phyloP scores from a whole-genome alignment of 2,797 vertebrate species.

The Pitangus sulphuratus region DNA sequence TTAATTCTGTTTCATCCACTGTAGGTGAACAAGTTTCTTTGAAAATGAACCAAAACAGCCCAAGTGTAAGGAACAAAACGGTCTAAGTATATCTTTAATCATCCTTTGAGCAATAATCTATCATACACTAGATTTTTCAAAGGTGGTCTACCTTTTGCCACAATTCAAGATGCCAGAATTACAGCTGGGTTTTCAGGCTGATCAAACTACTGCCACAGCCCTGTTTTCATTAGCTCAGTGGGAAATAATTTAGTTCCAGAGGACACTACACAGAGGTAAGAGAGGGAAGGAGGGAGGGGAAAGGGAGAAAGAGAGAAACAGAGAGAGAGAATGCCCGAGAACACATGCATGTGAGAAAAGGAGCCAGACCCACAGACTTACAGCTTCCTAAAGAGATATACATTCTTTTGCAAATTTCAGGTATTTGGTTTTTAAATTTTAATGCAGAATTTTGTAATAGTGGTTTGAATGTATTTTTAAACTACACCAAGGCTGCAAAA shows the following conservation, averaged over 20 bases:
- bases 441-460: background rate
- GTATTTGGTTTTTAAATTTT: background rate
- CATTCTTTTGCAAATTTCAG: background rate
- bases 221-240: constrained; percentile 10
- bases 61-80: background rate
- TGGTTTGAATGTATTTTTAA: background rate
- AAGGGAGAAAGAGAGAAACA: background rate
- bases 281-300: background rate
- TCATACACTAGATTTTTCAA: background rate
- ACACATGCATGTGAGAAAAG: background rate
- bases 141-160: background rate
- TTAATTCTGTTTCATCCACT: background rate
- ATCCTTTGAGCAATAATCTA: background rate
- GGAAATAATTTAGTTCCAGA: background rate
- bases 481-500: background rate
- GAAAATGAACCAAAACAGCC: background rate
- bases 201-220: background rate
- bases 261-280: background rate
- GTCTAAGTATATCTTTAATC: background rate
- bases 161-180: background rate
- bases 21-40: constrained; percentile 11
- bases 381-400: background rate
- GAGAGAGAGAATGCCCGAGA: background rate
- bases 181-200: background rate
- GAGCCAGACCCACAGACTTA: background rate